Conservation (phyloP, 2,113 vertebrate genomes). For the Xerus inauris region DNA sequence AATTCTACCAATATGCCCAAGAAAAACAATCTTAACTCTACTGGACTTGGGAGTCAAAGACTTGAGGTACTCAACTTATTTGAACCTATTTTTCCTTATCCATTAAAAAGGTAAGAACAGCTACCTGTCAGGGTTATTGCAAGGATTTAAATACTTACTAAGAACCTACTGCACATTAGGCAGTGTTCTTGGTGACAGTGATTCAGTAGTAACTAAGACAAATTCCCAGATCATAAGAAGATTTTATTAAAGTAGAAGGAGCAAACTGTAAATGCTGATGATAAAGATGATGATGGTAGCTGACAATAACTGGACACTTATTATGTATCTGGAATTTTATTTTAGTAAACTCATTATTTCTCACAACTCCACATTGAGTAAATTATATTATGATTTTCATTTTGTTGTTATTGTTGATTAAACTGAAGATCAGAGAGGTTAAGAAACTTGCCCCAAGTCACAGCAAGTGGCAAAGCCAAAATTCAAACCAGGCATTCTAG, state of each 20-base stretch:
- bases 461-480: constrained; percentile 41
- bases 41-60: not conserved
- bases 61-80: not conserved
- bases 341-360: constrained; percentile 37
- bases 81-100: constrained; percentile 2
- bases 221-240: not conserved
- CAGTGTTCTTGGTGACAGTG: not conserved
- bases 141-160: constrained; percentile 25
- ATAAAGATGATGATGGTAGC: not conserved
- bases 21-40: not conserved
- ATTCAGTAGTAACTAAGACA: not conserved
- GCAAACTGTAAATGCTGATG: not conserved
- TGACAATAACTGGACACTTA: not conserved
- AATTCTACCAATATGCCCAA: not conserved
- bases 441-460: constrained; percentile 31
- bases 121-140: not conserved
- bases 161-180: not conserved
- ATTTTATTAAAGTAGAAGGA: not conserved
- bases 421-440: constrained; percentile 32
- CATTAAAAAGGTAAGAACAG: not conserved
- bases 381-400: constrained; percentile 1
- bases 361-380: not conserved
- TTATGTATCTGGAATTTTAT: constrained; percentile 11
- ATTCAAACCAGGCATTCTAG: not conserved
- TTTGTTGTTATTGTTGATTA: not conserved